Base-by-base conservation (phyloP, 2,113 vertebrate genomes). In the Serilophus lunatus region DNA sequence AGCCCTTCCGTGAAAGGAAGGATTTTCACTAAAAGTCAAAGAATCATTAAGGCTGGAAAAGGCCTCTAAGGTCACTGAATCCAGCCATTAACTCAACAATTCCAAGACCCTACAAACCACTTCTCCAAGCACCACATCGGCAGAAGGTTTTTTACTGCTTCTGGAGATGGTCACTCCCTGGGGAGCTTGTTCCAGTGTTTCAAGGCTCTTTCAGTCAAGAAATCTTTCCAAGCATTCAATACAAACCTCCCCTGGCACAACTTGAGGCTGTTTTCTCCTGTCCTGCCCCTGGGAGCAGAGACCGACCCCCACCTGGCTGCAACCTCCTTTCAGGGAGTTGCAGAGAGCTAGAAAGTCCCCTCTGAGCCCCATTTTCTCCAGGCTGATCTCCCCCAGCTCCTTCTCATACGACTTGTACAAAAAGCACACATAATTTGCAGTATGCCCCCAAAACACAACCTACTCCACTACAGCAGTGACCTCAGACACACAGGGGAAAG, bases 221-320 rank as follows among this genome's bases (percentile, higher is more conserved):
- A 38, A 7, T 13, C 25, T 47, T n/a, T 18, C 16, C 5, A 13
- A 14, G 31, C 4, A 26, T 14, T 20, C 53, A 29, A 14, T 20
- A 13, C n/a, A n/a, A 60, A 20, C 38, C 19, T 60, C 13, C 3
- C 15, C 33, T 51, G 33, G 33, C 5, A 28, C 23, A 51, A 5
- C 23, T 5, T 0, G 0, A 60, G 44, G 38, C 16, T 5, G 5
- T 51, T 60, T 44, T 18, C 28, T 15, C 25, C 36, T 28, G 9
- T 51, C 7, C n/a, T 51, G 35, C 29, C 5, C 18, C 15, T 45
- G 45, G 16, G 33, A 28, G 23, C 10, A 66, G 31, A 60, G 4
- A 2, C 15, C 0, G 1, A 33, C 3, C 9, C 29, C 5, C 18
- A 13, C 12, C 17, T 0, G 0, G 22, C 33, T 74, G 26, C 4